Conservation (phyloP, 1,140 invertebrate species). For the Zeugodacus cucurbitae region DNA sequence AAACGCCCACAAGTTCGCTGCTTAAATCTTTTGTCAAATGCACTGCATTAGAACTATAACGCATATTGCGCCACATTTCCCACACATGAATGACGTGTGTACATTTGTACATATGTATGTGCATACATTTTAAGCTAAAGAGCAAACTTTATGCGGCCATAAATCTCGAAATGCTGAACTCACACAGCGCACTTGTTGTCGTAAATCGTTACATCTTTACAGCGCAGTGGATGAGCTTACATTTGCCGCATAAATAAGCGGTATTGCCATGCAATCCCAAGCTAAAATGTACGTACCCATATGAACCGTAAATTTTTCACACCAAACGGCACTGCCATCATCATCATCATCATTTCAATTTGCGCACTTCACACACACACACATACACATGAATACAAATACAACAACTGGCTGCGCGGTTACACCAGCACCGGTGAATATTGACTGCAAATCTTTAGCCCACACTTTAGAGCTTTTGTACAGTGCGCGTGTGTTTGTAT, state of each 20-base stretch:
- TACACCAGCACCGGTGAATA: too few species aligned
- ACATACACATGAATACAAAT: not conserved
- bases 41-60: not conserved
- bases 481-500: too few species aligned
- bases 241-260: not conserved
- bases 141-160: not conserved
- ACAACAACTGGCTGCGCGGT: not conserved
- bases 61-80: not conserved
- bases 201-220: constrained; percentile 10
- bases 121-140: not conserved
- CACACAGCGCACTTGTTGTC: not conserved
- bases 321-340: not conserved
- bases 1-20: not conserved
- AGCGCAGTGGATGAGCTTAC: not conserved
- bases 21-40: not conserved
- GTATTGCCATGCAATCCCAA: not conserved
- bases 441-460: not conserved
- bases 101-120: not conserved
- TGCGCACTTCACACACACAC: not conserved
- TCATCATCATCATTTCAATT: constrained; percentile 5
- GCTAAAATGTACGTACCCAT: not conserved
- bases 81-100: not conserved
- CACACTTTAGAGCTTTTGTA: not conserved
- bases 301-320: constrained; percentile 15
- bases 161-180: not conserved